These are phyloP conservation scores for Rhinogobio ventralis DNA, from an alignment of 2,797 vertebrate species.

Conservation along the genomic window DNA sequence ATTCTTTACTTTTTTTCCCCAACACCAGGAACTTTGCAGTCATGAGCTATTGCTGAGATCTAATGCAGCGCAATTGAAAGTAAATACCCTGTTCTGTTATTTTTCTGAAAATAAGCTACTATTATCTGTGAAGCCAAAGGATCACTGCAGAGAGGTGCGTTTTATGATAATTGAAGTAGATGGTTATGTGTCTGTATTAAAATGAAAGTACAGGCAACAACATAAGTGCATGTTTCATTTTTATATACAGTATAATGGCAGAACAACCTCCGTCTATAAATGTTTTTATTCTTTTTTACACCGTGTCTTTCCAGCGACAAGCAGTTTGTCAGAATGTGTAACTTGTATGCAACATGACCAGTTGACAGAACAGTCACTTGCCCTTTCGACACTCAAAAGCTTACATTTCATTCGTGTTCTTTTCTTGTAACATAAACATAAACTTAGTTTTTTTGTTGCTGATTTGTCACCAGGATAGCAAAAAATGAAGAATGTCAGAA, in stretches of 20 bases:
- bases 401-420: not conserved
- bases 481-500: not conserved
- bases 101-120: conserved; percentile 43
- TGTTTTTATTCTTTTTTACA: not conserved
- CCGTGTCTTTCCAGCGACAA: not conserved
- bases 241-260: not conserved
- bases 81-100: conserved; percentile 38
- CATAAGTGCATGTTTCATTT: conserved; percentile 18
- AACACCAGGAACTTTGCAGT: conserved; percentile 30
- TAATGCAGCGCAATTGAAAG: conserved; percentile 39
- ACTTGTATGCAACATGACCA: not conserved
- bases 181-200: conserved; percentile 31
- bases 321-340: not conserved
- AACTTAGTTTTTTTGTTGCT: not conserved
- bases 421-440: conserved; percentile 1
- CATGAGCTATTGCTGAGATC: conserved; percentile 21
- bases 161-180: conserved; percentile 46
- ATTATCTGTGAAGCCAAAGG: conserved; percentile 51
- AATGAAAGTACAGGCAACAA: conserved; percentile 32
- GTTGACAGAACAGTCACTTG: conserved; percentile 4
- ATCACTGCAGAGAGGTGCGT: conserved; percentile 35
- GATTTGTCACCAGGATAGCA: not conserved
- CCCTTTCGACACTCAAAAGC: not conserved
- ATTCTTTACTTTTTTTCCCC: conserved; percentile 16
- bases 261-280: conserved; percentile 7